A percentile compares a stretch with the other conserved stretches of the same genome.
These are phyloP conservation scores for Perizoma affinitatum DNA, from an alignment of 2,888 invertebrate species.

Conservation along the genomic window DNA sequence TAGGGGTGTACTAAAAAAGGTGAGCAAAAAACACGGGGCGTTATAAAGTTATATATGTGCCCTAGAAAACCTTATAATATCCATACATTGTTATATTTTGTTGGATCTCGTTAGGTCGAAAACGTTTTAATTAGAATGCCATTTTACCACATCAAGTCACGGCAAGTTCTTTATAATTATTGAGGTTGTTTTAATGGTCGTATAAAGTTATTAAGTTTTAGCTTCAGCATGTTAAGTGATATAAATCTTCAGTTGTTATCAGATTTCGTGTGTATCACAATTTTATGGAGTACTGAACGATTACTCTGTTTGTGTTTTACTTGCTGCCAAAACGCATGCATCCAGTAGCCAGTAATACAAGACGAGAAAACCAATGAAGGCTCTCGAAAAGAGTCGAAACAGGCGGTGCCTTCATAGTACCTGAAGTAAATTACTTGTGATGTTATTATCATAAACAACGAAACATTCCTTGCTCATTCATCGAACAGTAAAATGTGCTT, in stretches of 20 bases:
- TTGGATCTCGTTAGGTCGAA: conserved; percentile 42
- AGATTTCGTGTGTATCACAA: conserved; percentile 3
- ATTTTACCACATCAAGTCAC: conserved; percentile 60
- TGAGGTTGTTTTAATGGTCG: conserved; percentile 44
- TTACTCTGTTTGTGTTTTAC: neutral
- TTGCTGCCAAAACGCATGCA: too few relatives aligned
- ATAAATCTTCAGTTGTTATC: conserved; percentile 15
- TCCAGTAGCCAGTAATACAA: too few relatives aligned
- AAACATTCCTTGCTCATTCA: too few relatives aligned
- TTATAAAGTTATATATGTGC: neutral
- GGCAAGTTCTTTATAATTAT: conserved; percentile 48
- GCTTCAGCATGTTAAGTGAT: conserved; percentile 18
- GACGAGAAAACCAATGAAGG: too few relatives aligned
- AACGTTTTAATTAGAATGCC: conserved; percentile 47
- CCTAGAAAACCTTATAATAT: conserved; percentile 40
- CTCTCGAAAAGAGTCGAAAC: too few relatives aligned
- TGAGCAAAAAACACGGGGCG: too few relatives aligned
- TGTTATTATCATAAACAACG: too few relatives aligned
- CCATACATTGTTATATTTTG: conserved; percentile 51
- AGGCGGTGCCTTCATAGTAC: too few relatives aligned
- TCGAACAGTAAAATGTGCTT: too few relatives aligned
- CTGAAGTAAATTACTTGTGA: too few relatives aligned
- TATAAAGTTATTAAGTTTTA: conserved; percentile 47
- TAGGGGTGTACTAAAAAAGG: too few relatives aligned
- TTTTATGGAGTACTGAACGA: neutral